Conservation (phyloP, 1,140 invertebrate species). For the Eriocheir sinensis region DNA sequence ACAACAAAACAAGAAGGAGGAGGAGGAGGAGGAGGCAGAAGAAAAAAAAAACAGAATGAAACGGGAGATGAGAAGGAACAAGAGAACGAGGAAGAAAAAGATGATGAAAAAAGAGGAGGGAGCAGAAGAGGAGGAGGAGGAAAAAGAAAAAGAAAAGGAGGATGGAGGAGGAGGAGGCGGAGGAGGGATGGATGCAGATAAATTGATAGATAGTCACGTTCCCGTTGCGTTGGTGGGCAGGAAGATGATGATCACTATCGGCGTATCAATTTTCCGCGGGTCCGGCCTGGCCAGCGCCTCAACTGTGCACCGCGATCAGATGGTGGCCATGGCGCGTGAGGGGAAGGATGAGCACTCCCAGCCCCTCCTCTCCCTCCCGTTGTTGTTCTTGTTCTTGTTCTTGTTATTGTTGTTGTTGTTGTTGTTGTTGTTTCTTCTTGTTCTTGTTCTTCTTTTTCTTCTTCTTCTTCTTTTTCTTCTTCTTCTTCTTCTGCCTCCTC, state of each 20-base stretch:
- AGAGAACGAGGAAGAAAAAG: not conserved
- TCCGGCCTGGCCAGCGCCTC: not conserved
- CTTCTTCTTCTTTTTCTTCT: not conserved
- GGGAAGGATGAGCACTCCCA: not conserved
- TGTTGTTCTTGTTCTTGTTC: not conserved
- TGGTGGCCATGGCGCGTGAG: slow-evolving; percentile 47
- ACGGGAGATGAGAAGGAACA: not conserved
- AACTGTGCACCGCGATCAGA: not conserved
- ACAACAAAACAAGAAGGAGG: not conserved
- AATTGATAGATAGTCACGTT: slow-evolving; percentile 61
- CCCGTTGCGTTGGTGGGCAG: slow-evolving; percentile 53
- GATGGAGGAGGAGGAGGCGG: not conserved
- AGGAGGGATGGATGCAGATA: slow-evolving; percentile 30
- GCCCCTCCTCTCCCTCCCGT: not conserved
- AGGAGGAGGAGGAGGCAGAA: not conserved
- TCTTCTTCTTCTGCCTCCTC: not conserved
- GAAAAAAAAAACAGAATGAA: slow-evolving; percentile 18
- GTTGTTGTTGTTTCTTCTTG: not conserved
- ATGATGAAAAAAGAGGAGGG: not conserved
- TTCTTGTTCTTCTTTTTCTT: too few species aligned
- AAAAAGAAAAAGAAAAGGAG: not conserved
- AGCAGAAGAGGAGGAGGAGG: not conserved
- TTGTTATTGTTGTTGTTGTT: not conserved
- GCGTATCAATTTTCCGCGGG: slow-evolving; percentile 63
- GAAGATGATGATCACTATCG: slow-evolving; percentile 56